Evolutionary conservation across 2,888 invertebrate species (phyloP), one percentile per base, ranked within the genome.

Genomic region (Heliconius ismenius): DNA sequence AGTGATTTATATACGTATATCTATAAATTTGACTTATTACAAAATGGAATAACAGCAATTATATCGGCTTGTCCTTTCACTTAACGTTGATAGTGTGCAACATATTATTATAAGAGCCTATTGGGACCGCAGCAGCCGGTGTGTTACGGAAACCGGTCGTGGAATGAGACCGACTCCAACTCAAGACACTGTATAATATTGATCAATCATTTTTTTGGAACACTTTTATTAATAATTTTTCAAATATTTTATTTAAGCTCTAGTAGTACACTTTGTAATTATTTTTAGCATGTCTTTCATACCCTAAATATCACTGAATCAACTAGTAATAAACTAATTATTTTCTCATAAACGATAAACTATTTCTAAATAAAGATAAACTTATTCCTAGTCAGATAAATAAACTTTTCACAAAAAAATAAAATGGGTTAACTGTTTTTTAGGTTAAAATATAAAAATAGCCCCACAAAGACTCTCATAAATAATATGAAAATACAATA

Each of bases 51-150:
- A 88, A 86, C 86, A 92, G 90, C 90, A 92, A 92, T 92, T 90
- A 73, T 63, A 92, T 89, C 87, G 86, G 86, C 87, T 84, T 92
- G 91, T 93, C 93, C 93, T 93, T 93, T 93, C 93, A 93, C 93
- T 93, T 90, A 86, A 82, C 84, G 87, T 88, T 88, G 87, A 84
- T 85, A 85, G 84, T 85, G 84, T 85, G 84, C 81, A 83, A 82
- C 83, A 81, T 83, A 83, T 49, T 83, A 83, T 49, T 58, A 58
- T 87, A 88, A 84, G 87, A 86, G 85, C 84, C 89, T 88, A 88
- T 83, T 88, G 91, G 89, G 88, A 86, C 85, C 83, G 77, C 83
- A 83, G 83, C 91, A 90, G 92, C 91, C 91, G 91, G 92, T 90
- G 90, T 86, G 86, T 87, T 81, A 84, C 86, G 83, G 84, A 90